Percentiles rank a stretch among this genome's conserved stretches.
phyloP scores from a whole-genome alignment of 1,140 invertebrate genomes.

The Rhagoletis zephyria region DNA sequence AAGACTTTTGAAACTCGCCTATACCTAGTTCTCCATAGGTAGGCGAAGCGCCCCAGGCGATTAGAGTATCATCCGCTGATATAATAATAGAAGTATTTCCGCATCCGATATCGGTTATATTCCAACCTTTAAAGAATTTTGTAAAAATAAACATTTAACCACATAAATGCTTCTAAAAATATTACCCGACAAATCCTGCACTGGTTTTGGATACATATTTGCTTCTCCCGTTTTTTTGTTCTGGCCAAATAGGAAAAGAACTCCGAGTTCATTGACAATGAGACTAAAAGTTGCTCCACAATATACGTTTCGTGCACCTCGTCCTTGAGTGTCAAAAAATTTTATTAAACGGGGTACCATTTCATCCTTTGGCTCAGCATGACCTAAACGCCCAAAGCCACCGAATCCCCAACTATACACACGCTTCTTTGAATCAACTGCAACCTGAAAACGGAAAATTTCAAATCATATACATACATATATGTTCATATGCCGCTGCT shows the following conservation, averaged over 20 bases:
- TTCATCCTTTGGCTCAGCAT: slow-evolving; percentile 93
- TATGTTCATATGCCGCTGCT: no score
- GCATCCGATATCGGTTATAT: slow-evolving; percentile 86
- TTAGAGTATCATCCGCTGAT: slow-evolving; percentile 90
- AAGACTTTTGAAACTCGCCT: slow-evolving; percentile 90
- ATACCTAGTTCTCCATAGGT: slow-evolving; percentile 93
- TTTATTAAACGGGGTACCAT: slow-evolving; percentile 91
- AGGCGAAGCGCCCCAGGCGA: slow-evolving; percentile 92
- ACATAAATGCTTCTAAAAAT: not conserved
- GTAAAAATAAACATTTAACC: slow-evolving; percentile 8
- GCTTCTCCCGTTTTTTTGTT: slow-evolving; percentile 93
- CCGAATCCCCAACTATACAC: slow-evolving; percentile 96
- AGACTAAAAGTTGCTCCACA: slow-evolving; percentile 91
- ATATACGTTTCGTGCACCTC: slow-evolving; percentile 84
- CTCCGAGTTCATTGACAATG: slow-evolving; percentile 85
- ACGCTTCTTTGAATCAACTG: slow-evolving; percentile 88
- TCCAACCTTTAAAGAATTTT: slow-evolving; percentile 80
- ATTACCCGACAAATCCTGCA: slow-evolving; percentile 87
- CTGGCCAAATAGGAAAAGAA: slow-evolving; percentile 89
- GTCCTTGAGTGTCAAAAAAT: slow-evolving; percentile 87
- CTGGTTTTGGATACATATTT: slow-evolving; percentile 96
- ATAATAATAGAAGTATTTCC: slow-evolving; percentile 88
- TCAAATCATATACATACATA: not conserved
- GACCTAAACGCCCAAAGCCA: slow-evolving; percentile 92
- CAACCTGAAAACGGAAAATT: slow-evolving; percentile 77